Evolutionary conservation across 2,797 vertebrate species (phyloP), one percentile per base, ranked within the genome.

Genomic region (Lepus oiostolus): DNA sequence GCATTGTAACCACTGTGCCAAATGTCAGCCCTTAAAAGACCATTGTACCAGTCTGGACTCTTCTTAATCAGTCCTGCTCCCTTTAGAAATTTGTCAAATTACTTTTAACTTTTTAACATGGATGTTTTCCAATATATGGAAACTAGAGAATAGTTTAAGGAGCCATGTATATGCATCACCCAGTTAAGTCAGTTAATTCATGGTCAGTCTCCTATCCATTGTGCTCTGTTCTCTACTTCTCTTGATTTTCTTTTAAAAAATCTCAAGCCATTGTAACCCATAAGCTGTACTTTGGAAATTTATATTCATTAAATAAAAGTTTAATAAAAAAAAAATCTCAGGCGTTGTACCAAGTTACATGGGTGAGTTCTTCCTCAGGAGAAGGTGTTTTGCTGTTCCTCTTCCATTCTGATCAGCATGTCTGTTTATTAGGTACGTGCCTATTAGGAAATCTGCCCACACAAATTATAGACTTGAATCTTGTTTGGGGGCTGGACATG

Each of bases 241-340:
- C 7, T 54, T 84, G 9, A 4, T 47, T 74, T 85, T 35, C 35
- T 77, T 82, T 84, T 24, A 83, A 84, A 80, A 76, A 88, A 81
- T 77, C 1, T 35, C 17, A 52, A n/a, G n/a, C n/a, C n/a, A n/a
- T n/a, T n/a, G n/a, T n/a, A n/a, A n/a, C n/a, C n/a, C n/a, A n/a
- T n/a, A n/a, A n/a, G n/a, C n/a, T n/a, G n/a, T n/a, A n/a, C n/a
- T n/a, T n/a, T n/a, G n/a, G n/a, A n/a, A n/a, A n/a, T n/a, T n/a
- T n/a, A n/a, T n/a, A n/a, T n/a, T n/a, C n/a, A n/a, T n/a, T n/a
- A n/a, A n/a, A n/a, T n/a, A n/a, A n/a, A n/a, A n/a, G n/a, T n/a
- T n/a, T n/a, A n/a, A n/a, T n/a, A 80, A 76, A 88, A 81, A 83
- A 84, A 80, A 76, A 88, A 81, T 77, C 1, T 35, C 17, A 52